Conservation (phyloP, 2,888 invertebrate genomes). For the Gandaritis pyraliata region DNA sequence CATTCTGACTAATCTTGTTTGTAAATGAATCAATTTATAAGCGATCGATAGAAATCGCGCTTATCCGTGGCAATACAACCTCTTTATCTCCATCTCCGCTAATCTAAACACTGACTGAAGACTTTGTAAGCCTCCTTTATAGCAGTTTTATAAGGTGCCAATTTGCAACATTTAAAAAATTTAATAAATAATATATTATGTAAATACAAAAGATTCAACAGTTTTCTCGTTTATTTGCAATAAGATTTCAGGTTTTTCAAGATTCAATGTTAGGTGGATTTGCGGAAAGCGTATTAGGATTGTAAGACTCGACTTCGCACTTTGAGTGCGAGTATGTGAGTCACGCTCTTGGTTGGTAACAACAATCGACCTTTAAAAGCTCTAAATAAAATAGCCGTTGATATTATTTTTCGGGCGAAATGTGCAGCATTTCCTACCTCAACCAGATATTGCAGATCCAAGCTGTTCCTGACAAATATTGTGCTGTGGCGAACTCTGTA, state of each 20-base stretch:
- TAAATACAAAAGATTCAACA: constrained; percentile 54
- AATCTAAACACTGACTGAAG: constrained; percentile 45
- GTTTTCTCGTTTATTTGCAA: constrained; percentile 61
- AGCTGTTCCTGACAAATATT: constrained; percentile 76
- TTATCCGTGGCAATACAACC: constrained; percentile 47
- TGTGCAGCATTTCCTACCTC: constrained; percentile 65
- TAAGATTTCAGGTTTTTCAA: constrained; percentile 56
- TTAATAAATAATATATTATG: too few relatives aligned
- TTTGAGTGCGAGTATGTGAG: constrained; percentile 22
- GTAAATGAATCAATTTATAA: constrained; percentile 66
- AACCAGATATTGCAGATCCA: constrained; percentile 72
- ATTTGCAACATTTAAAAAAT: constrained; percentile 57
- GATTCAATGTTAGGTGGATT: constrained; percentile 43
- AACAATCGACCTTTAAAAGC: constrained; percentile 28
- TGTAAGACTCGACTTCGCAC: constrained; percentile 19
- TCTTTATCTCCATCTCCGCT: constrained; percentile 38
- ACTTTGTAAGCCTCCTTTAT: constrained; percentile 46
- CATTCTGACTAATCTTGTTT: constrained; percentile 59
- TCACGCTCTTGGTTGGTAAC: constrained; percentile 21
- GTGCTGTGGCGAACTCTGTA: constrained; percentile 77
- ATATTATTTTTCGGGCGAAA: constrained; percentile 63
- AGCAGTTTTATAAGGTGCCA: constrained; percentile 57
- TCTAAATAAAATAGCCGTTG: constrained; percentile 39
- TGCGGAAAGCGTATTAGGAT: constrained; percentile 25
- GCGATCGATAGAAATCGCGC: constrained; percentile 53